Evolutionary conservation across 2,113 vertebrate species (phyloP).

Genomic region (Ardeotis arabs): DNA sequence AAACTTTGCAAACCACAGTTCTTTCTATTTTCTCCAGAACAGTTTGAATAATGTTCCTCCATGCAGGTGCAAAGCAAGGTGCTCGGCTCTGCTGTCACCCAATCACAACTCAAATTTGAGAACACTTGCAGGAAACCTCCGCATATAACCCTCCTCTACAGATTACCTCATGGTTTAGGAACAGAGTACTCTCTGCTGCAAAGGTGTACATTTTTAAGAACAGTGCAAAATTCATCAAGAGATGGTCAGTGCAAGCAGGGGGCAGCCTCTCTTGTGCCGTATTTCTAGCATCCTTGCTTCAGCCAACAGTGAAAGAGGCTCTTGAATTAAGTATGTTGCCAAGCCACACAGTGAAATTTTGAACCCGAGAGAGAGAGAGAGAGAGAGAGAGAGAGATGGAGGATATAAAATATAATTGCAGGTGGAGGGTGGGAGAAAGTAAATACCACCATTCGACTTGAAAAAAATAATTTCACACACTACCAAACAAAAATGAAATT

Average conservation of each 20-base stretch:
- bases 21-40: neutral
- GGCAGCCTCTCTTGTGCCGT: neutral
- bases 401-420: conserved; percentile 13
- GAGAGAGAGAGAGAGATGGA: neutral
- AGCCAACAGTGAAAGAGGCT: neutral
- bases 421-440: conserved; percentile 17
- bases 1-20: neutral
- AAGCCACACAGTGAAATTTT: neutral
- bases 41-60: neutral
- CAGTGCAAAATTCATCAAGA: neutral
- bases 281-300: neutral
- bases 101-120: neutral
- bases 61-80: neutral
- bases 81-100: neutral
- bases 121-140: neutral
- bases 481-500: conserved; percentile 64
- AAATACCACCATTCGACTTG: conserved; percentile 62
- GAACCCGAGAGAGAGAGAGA: neutral
- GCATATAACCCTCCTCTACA: neutral
- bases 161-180: neutral
- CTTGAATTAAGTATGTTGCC: neutral
- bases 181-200: neutral
- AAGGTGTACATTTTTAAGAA: neutral
- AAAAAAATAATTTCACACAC: conserved; percentile 69
- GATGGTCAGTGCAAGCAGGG: neutral